Percentiles rank a stretch among this genome's conserved stretches.
These are phyloP conservation scores for Petromus typicus DNA, from an alignment of 2,113 vertebrate genomes.

Conservation along the genomic window DNA sequence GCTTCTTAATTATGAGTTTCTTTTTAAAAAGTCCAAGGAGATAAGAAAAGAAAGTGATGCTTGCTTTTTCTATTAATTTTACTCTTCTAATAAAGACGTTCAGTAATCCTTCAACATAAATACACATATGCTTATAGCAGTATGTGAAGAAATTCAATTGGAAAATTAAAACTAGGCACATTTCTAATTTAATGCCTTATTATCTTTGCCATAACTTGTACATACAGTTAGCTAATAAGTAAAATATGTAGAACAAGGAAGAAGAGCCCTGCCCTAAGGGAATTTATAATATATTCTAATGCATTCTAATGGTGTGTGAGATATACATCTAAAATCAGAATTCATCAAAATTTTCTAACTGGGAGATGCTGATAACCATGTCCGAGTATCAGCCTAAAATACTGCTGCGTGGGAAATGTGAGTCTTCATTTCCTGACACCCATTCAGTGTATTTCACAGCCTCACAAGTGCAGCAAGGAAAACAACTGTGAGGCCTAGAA, in stretches of 20 bases:
- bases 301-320: constrained; percentile 83
- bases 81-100: constrained; percentile 52
- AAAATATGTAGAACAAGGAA: constrained; percentile 79
- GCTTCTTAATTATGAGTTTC: constrained; percentile 7
- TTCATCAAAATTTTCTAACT: constrained; percentile 82
- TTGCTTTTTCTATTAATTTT: constrained; percentile 50
- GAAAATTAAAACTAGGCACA: constrained; percentile 77
- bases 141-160: constrained; percentile 78
- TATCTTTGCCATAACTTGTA: constrained; percentile 75
- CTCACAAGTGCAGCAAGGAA: constrained; percentile 37
- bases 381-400: constrained; percentile 62
- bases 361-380: constrained; percentile 75
- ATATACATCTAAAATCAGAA: constrained; percentile 81
- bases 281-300: constrained; percentile 83
- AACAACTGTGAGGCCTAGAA: constrained; percentile 45
- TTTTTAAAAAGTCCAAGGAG: constrained; percentile 14
- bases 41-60: constrained; percentile 26
- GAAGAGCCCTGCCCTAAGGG: constrained; percentile 68
- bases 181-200: constrained; percentile 82
- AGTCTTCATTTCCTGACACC: constrained; percentile 59
- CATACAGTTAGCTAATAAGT: constrained; percentile 80
- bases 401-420: constrained; percentile 62
- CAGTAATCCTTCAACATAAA: constrained; percentile 65
- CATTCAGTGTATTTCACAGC: constrained; percentile 49
- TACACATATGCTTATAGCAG: constrained; percentile 67